Evolutionary conservation across 2,797 vertebrate species (phyloP).

Genomic region (Rhinophrynus dorsalis): DNA sequence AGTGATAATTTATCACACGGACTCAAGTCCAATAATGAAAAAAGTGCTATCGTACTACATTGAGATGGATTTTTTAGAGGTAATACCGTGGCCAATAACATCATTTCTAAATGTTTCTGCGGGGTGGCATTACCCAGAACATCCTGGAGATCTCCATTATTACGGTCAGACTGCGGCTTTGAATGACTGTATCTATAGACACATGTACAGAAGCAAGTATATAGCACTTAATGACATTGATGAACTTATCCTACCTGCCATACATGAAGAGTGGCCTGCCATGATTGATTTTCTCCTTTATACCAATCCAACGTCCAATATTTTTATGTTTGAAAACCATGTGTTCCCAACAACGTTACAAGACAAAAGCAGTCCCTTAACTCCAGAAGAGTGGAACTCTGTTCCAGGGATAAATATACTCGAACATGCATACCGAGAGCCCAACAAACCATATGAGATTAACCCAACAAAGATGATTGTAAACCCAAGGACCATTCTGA

Average conservation of each 20-base stretch:
- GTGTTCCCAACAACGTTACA: constrained; percentile 13
- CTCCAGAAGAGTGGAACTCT: not conserved
- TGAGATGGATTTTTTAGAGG: constrained; percentile 5
- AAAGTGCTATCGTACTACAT: constrained; percentile 23
- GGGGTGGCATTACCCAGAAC: constrained; percentile 41
- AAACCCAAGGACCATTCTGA: constrained; percentile 23
- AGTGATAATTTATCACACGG: constrained; percentile 38
- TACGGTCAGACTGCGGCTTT: constrained; percentile 38
- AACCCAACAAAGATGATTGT: constrained; percentile 44
- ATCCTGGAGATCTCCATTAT: constrained; percentile 43
- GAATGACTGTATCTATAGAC: constrained; percentile 41
- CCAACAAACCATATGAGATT: constrained; percentile 1
- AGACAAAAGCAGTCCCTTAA: not conserved
- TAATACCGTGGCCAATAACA: constrained; percentile 41
- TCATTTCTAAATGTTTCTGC: constrained; percentile 35
- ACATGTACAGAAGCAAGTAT: constrained; percentile 45
- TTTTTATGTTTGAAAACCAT: constrained; percentile 40
- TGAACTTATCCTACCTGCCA: constrained; percentile 33
- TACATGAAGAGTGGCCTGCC: constrained; percentile 30
- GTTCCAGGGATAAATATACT: constrained; percentile 35
- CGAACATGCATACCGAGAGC: constrained; percentile 23
- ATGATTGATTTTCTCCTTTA: constrained; percentile 15
- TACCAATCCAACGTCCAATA: not conserved
- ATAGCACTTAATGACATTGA: constrained; percentile 39
- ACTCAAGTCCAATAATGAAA: constrained; percentile 11